Evolutionary conservation across 2,113 vertebrate genomes (phyloP).

Genomic region (Albula glossodonta): DNA sequence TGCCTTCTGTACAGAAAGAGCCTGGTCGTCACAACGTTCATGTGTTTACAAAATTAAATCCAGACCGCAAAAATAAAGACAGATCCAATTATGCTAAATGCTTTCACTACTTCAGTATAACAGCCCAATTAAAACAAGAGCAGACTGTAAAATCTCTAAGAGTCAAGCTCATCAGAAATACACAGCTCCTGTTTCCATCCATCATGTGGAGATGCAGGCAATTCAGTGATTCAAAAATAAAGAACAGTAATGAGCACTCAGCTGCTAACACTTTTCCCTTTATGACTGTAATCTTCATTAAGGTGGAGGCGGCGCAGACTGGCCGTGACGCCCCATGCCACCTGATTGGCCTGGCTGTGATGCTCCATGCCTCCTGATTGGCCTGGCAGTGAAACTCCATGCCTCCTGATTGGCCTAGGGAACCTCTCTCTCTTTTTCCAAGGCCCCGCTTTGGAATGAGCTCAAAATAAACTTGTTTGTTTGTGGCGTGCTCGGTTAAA

Average conservation of each 20-base stretch:
- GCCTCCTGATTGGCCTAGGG: conserved; percentile 12
- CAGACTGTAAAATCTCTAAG: background rate
- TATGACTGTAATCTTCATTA: conserved; percentile 43
- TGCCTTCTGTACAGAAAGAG: background rate
- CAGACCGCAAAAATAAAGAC: background rate
- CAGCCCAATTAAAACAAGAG: background rate
- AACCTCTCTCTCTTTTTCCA: conserved; percentile 38
- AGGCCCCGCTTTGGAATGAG: conserved; percentile 28
- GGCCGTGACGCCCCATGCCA: background rate
- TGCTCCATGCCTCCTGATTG: too few relatives aligned
- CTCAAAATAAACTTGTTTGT: conserved; percentile 62
- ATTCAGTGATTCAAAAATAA: conserved; percentile 20
- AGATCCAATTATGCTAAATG: background rate
- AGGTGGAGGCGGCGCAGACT: conserved; percentile 30
- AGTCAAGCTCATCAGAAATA: background rate
- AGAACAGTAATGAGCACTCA: conserved; percentile 31
- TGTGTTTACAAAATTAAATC: background rate
- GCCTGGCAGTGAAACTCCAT: too few relatives aligned
- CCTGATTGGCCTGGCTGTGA: too few relatives aligned
- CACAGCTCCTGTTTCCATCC: background rate
- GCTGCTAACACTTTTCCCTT: background rate
- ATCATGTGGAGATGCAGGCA: background rate
- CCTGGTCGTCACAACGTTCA: background rate
- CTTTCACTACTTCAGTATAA: background rate
- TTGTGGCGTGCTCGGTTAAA: conserved; percentile 39